Percentiles rank a stretch among this genome's conserved stretches.
phyloP scores from a whole-genome alignment of 2,797 vertebrate genomes.

The Bucorvus abyssinicus region DNA sequence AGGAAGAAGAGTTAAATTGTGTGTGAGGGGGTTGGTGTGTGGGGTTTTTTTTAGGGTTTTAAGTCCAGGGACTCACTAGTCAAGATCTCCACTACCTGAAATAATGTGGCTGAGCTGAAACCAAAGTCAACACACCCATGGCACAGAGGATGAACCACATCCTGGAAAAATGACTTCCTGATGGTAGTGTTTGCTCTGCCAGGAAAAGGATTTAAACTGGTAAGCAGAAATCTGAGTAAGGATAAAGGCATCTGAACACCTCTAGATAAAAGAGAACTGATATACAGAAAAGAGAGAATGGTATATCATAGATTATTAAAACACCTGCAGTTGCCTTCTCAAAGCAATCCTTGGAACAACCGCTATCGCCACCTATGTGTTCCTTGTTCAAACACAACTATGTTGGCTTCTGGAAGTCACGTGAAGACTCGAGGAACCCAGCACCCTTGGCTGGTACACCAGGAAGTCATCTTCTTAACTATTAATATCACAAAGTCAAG shows the following conservation, averaged over 20 bases:
- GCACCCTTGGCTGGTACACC: not conserved
- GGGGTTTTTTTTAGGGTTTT: not conserved
- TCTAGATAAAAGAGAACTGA: not conserved
- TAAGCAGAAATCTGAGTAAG: not conserved
- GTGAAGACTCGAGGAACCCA: not conserved
- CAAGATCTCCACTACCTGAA: not conserved
- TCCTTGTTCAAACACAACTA: not conserved
- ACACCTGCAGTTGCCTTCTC: not conserved
- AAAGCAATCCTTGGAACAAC: not conserved
- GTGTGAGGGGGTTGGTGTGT: fast-evolving
- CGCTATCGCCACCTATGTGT: fast-evolving
- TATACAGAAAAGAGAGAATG: not conserved
- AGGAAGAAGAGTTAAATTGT: not conserved
- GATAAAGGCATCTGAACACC: not conserved
- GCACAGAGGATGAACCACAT: not conserved
- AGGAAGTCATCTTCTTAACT: not conserved
- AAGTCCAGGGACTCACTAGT: not conserved
- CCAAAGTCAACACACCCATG: not conserved
- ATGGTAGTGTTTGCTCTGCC: not conserved
- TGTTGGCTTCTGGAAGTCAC: not conserved
- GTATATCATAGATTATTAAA: not conserved
- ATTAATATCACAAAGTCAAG: not conserved
- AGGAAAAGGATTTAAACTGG: not conserved
- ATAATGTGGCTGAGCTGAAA: not conserved
- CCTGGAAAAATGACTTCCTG: not conserved